A percentile compares a stretch with the other conserved stretches of the same genome.
These are phyloP conservation scores for Salticus scenicus DNA, from an alignment of 2,888 invertebrate genomes.

Conservation along the genomic window DNA sequence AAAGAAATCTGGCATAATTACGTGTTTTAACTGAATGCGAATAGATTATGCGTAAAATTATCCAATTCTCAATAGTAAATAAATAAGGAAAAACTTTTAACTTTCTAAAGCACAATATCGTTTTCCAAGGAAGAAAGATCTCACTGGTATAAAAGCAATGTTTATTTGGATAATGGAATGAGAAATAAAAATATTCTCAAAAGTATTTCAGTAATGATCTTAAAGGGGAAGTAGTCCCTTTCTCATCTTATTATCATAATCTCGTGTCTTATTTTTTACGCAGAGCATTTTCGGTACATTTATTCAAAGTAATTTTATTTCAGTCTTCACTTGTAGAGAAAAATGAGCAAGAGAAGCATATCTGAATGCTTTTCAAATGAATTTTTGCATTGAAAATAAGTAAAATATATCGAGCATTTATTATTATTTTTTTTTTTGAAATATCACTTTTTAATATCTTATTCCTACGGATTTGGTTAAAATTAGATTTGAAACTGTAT, in stretches of 20 bases:
- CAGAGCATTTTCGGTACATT: neutral
- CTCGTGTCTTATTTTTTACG: neutral
- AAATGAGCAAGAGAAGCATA: neutral
- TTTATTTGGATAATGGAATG: constrained; percentile 8
- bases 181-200: constrained; percentile 4
- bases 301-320: neutral
- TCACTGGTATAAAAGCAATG: neutral
- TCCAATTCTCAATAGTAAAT: too few species aligned
- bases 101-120: neutral
- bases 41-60: too few species aligned
- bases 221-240: neutral
- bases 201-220: constrained; percentile 15
- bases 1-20: too few species aligned
- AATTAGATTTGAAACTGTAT: neutral
- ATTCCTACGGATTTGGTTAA: neutral
- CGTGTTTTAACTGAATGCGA: too few species aligned
- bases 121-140: neutral
- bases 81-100: neutral
- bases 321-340: neutral
- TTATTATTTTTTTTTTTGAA: too few species aligned
- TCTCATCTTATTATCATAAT: neutral
- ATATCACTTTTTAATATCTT: neutral
- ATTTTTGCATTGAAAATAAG: neutral
- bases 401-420: neutral
- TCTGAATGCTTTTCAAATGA: neutral